phyloP scores from a whole-genome alignment of 2,888 invertebrate species.

The Atethmia centrago region DNA sequence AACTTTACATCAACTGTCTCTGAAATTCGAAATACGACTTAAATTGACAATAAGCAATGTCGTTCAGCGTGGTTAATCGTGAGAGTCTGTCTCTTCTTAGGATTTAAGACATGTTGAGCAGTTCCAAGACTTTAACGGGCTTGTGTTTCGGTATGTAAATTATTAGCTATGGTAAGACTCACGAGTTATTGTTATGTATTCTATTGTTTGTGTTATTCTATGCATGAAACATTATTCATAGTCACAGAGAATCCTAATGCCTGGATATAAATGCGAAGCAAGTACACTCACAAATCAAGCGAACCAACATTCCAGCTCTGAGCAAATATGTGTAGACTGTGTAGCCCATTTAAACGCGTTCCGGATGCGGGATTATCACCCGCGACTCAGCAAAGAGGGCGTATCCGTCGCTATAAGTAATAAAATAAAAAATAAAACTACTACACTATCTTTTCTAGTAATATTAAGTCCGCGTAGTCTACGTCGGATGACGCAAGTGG shows the following conservation, averaged over 20 bases:
- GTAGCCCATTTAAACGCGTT: conserved; percentile 36
- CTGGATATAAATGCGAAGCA: conserved; percentile 47
- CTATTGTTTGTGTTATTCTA: conserved; percentile 50
- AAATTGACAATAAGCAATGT: background rate
- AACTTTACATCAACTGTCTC: background rate
- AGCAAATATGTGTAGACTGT: conserved; percentile 38
- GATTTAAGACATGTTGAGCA: conserved; percentile 4
- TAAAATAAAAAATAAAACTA: conserved; percentile 37
- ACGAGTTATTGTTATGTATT: conserved; percentile 39
- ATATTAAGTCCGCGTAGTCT: conserved; percentile 62
- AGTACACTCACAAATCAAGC: conserved; percentile 53
- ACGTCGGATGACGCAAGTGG: conserved; percentile 78
- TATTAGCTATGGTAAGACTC: conserved; percentile 20
- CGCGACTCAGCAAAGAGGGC: conserved; percentile 36
- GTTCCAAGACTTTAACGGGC: background rate
- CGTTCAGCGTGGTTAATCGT: conserved; percentile 2
- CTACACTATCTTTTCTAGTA: conserved; percentile 55
- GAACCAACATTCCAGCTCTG: conserved; percentile 41
- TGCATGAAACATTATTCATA: conserved; percentile 53
- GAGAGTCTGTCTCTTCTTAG: conserved; percentile 1
- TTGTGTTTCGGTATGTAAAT: conserved; percentile 39
- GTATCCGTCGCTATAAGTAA: conserved; percentile 32
- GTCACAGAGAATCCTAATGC: conserved; percentile 52
- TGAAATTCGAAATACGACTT: background rate
- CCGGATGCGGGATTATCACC: conserved; percentile 57